Percentiles rank a stretch among this genome's conserved stretches.
Conservation (phyloP, 2,888 invertebrate species). For the Lysandra bellargus region DNA sequence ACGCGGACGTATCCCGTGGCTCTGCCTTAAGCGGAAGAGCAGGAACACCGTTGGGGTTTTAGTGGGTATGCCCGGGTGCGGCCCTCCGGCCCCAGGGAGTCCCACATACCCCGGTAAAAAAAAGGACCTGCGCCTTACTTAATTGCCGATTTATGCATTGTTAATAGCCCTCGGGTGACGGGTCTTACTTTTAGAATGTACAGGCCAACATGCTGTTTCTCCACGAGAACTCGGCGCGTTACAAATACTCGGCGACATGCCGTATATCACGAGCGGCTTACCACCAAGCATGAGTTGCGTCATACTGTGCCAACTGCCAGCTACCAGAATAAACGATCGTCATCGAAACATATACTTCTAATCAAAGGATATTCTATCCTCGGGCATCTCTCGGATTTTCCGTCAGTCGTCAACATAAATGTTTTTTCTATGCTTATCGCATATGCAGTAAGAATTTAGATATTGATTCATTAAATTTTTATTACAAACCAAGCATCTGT, state of each 20-base stretch:
- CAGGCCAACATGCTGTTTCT: slow-evolving; percentile 50
- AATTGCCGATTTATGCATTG: background rate
- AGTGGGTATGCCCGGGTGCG: no score
- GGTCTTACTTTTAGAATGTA: slow-evolving; percentile 72
- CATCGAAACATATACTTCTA: background rate
- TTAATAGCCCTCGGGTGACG: background rate
- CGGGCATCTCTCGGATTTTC: background rate
- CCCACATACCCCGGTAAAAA: no score
- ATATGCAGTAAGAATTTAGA: background rate
- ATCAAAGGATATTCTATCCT: background rate
- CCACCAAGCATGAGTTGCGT: slow-evolving; percentile 19
- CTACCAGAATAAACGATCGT: slow-evolving; percentile 4
- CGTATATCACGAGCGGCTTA: slow-evolving; percentile 16
- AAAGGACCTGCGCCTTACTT: background rate
- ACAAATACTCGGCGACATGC: slow-evolving; percentile 18
- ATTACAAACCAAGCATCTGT: background rate
- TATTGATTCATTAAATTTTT: background rate
- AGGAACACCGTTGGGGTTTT: no score
- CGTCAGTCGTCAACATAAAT: background rate
- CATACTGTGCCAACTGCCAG: background rate
- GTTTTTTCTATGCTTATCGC: background rate
- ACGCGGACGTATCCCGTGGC: no score
- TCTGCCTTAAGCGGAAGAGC: no score
- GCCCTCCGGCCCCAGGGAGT: no score
- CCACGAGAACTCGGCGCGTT: slow-evolving; percentile 46